Percentiles rank a stretch among this genome's conserved stretches.
Evolutionary conservation across 2,888 invertebrate species (phyloP).

Genomic region (Argyresthia albistria): DNA sequence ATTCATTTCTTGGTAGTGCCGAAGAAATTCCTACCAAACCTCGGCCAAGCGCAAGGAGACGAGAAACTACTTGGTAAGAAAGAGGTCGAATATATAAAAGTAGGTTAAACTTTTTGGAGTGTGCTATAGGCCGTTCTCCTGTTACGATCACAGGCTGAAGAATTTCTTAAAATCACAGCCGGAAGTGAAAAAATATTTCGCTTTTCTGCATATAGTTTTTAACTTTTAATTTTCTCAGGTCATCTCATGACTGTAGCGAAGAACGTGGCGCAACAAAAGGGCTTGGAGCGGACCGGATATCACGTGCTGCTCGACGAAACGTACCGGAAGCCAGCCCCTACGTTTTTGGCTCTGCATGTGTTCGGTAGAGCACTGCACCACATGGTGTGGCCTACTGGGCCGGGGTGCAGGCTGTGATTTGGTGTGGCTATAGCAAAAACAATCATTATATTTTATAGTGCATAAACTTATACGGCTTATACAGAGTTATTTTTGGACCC

Average conservation of each 20-base stretch:
- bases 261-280: conserved; percentile 80
- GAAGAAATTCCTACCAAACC: conserved; percentile 81
- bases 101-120: neutral
- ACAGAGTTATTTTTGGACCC: too few relatives aligned
- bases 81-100: neutral
- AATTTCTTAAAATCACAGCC: neutral
- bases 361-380: conserved; percentile 43
- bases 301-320: conserved; percentile 45
- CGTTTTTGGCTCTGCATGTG: conserved; percentile 35
- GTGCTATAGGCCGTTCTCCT: too few relatives aligned
- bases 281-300: conserved; percentile 55
- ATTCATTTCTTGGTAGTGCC: conserved; percentile 94
- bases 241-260: conserved; percentile 87
- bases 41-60: conserved; percentile 77
- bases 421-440: too few relatives aligned
- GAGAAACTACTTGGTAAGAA: conserved; percentile 74
- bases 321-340: conserved; percentile 14
- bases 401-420: conserved; percentile 28
- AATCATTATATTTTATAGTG: too few relatives aligned
- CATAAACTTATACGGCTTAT: too few relatives aligned
- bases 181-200: neutral
- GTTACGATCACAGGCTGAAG: too few relatives aligned
- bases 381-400: conserved; percentile 43
- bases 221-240: conserved; percentile 53
- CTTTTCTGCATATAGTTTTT: too few relatives aligned